Base-by-base conservation (phyloP, 2,797 vertebrate species). In the Tapera naevia region DNA sequence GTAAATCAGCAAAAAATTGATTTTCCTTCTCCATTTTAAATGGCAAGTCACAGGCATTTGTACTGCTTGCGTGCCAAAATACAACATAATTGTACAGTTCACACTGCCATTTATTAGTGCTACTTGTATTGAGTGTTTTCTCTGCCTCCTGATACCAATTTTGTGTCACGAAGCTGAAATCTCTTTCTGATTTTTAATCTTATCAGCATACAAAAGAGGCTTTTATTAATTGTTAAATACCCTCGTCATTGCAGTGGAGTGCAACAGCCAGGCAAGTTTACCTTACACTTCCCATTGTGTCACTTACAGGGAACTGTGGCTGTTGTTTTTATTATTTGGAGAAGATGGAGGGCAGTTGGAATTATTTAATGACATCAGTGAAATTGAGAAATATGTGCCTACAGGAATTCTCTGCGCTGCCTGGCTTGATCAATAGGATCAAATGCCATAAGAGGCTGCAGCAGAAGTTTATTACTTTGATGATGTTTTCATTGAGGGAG, bases 401-500 rank as follows among this genome's bases (percentile, higher is more conserved):
- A 23, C 64, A 89, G 91, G 79, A 86, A 43, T 89, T 67, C 57
- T 81, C 57, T 67, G 30, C 58, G 70, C 81, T 82, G 23, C 48
- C 62, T 58, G 12, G 11, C 41, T 91, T 27, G 7, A 62, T 91
- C 86, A 58, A 30, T 74, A 45, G 61, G 56, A 87, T 92, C 53
- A 85, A 80, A 74, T 65, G 60, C 65, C 17, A 0, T 22, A 41
- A 85, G 75, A 71, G 50, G n/a, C 64, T 93, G 71, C 67, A 80
- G 75, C 69, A 91, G 45, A 61, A 25, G 41, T 80, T 96, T 87
- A 73, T 94, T 92, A 60, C 61, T 73, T 88, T 61, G 91, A 53
- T 91, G 88, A 43, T 89, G 67, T 39, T 94, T 87, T 89, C 61
- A 80, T 33, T 19, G 81, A 78, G 57, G 67, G 62, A 90, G 41